Evolutionary conservation across 2,113 vertebrate species (phyloP).

Genomic region (Lamprologus lemairii): DNA sequence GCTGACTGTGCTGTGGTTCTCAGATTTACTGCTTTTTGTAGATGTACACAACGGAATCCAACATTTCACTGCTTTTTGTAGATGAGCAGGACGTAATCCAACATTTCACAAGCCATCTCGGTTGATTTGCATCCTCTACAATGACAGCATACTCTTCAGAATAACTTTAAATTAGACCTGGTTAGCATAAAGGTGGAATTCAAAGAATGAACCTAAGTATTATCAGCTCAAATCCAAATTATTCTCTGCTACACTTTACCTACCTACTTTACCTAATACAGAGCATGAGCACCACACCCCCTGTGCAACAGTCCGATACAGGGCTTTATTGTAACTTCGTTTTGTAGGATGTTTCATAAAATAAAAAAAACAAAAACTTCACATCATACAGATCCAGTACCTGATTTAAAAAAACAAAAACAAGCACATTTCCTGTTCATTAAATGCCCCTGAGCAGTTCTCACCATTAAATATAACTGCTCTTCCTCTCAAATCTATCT

Average conservation of each 20-base stretch:
- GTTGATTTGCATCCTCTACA: background rate
- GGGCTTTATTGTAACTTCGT: background rate
- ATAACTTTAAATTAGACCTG: background rate
- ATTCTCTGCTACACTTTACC: background rate
- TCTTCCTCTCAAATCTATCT: background rate
- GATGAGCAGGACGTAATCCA: background rate
- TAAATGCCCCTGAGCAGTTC: background rate
- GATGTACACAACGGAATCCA: background rate
- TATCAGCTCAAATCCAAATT: background rate
- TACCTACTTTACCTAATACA: background rate
- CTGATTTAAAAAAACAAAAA: background rate
- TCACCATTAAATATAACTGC: background rate
- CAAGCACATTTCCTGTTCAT: background rate
- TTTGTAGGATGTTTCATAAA: background rate
- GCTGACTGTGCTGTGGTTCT: background rate
- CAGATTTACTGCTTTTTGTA: background rate
- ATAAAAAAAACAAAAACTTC: background rate
- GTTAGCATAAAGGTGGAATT: background rate
- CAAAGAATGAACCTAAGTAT: background rate
- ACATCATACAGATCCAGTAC: background rate
- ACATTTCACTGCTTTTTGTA: background rate
- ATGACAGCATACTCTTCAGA: background rate
- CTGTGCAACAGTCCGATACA: background rate
- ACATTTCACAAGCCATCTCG: background rate
- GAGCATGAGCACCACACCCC: fast-evolving